These are phyloP conservation scores for Lagopus muta DNA, from an alignment of 2,113 vertebrate species.

Conservation along the genomic window DNA sequence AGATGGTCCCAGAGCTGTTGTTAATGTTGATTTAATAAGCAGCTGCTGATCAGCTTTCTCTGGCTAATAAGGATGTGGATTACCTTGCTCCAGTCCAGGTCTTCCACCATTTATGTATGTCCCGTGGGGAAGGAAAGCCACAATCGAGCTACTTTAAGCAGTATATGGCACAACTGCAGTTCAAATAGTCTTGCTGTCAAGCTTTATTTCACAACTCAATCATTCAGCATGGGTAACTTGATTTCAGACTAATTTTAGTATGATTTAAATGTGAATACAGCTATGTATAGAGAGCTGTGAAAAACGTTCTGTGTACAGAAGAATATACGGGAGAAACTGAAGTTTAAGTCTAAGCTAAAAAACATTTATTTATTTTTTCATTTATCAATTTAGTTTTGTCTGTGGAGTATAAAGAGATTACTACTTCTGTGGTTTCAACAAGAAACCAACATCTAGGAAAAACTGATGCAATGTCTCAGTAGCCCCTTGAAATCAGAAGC, in stretches of 20 bases:
- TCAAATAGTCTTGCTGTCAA: background rate
- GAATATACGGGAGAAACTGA: background rate
- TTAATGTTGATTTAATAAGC: background rate
- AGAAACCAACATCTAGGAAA: background rate
- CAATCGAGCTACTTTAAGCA: background rate
- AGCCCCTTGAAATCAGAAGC: background rate
- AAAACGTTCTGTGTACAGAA: background rate
- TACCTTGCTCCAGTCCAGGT: background rate
- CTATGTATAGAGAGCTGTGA: background rate
- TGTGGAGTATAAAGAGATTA: background rate
- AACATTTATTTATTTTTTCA: background rate
- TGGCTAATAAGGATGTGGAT: background rate
- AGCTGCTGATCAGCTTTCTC: background rate
- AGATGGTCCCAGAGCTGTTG: background rate
- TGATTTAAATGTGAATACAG: background rate
- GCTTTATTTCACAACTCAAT: background rate
- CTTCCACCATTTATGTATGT: background rate
- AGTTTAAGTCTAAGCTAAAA: background rate
- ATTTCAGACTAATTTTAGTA: background rate
- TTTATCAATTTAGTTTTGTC: background rate
- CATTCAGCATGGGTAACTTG: background rate
- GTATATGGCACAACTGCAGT: background rate
- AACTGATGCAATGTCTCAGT: background rate
- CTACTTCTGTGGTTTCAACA: background rate
- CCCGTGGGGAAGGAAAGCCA: background rate